These are phyloP conservation scores for Okamejei kenojei DNA, from an alignment of 2,797 vertebrate genomes.

Conservation along the genomic window DNA sequence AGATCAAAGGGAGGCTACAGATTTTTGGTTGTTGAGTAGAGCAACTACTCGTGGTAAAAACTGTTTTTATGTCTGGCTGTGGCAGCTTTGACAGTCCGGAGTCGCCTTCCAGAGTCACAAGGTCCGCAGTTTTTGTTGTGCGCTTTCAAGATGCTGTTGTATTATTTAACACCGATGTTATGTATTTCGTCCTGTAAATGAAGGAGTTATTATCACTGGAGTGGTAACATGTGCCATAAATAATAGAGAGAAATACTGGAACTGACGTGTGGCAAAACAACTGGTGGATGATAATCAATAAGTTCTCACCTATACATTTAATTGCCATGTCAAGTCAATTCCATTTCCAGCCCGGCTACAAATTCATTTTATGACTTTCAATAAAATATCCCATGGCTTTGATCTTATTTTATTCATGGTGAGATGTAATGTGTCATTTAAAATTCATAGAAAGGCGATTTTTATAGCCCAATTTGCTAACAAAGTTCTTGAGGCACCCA, in stretches of 20 bases:
- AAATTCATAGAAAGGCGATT: constrained; percentile 55
- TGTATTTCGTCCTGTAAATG: constrained; percentile 47
- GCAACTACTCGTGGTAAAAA: too few species aligned
- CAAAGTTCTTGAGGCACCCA: neutral
- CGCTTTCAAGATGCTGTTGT: neutral
- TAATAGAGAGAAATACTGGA: constrained; percentile 61
- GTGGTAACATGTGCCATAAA: constrained; percentile 66
- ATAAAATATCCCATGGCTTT: constrained; percentile 51
- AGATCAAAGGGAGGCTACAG: too few species aligned
- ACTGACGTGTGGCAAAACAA: constrained; percentile 51
- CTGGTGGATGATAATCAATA: constrained; percentile 67
- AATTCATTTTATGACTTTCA: constrained; percentile 59
- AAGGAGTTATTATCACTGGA: constrained; percentile 45
- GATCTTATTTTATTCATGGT: constrained; percentile 63
- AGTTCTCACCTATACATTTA: constrained; percentile 66
- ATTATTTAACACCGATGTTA: constrained; percentile 54
- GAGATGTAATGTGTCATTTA: constrained; percentile 61
- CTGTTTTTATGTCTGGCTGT: too few species aligned
- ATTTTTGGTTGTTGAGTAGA: too few species aligned
- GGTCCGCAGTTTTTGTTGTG: neutral
- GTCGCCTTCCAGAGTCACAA: neutral
- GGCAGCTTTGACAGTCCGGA: too few species aligned
- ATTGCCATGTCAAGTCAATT: constrained; percentile 66
- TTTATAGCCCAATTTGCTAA: constrained; percentile 46
- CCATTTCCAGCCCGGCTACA: constrained; percentile 54